Evolutionary conservation across 2,113 vertebrate genomes (phyloP).

Genomic region (Anas platyrhynchos): DNA sequence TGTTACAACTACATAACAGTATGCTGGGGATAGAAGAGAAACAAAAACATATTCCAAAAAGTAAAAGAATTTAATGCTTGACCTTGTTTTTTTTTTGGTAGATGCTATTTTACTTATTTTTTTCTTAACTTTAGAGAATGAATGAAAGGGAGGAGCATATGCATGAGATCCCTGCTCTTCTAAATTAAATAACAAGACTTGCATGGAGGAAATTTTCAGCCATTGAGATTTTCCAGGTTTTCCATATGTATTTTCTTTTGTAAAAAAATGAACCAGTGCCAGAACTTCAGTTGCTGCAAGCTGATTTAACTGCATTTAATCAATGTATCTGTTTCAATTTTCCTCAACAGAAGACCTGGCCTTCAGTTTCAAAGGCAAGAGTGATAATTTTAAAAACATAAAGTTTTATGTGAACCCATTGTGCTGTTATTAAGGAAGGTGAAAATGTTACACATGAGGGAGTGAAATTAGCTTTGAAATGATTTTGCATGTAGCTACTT

Average conservation of each 20-base stretch:
- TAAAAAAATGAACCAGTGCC: background rate
- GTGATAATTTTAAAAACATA: conserved; percentile 24
- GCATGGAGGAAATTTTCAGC: background rate
- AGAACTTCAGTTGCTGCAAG: background rate
- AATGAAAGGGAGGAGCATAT: background rate
- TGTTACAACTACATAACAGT: background rate
- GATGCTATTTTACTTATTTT: background rate
- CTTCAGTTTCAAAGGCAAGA: background rate
- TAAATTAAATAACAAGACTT: background rate
- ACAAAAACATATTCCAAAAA: background rate
- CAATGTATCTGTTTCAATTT: background rate
- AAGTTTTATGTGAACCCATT: conserved; percentile 18
- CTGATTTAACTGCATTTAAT: conserved; percentile 5
- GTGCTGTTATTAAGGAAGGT: background rate
- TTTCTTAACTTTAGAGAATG: background rate
- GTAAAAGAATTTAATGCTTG: background rate
- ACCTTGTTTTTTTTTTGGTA: background rate
- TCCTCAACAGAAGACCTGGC: background rate
- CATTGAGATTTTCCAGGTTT: background rate
- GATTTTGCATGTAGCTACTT: background rate
- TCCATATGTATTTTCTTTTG: background rate
- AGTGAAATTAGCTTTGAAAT: conserved; percentile 10
- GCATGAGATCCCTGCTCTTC: background rate
- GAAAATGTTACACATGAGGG: background rate
- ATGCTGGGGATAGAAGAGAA: background rate